These are phyloP conservation scores for Nestor notabilis DNA, from an alignment of 2,113 vertebrate species.

Conservation along the genomic window DNA sequence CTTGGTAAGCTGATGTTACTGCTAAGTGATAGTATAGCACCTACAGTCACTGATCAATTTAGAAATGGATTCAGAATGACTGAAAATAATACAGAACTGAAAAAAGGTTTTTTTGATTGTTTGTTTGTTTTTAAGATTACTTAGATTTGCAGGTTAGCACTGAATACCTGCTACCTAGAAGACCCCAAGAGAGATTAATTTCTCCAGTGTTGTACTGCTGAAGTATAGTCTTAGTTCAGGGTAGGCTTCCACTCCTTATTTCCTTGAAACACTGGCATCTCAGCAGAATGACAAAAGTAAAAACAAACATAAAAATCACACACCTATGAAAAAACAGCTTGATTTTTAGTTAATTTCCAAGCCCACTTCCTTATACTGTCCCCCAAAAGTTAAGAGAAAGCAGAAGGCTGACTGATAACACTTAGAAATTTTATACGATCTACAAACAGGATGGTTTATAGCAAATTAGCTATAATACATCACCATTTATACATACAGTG, in stretches of 20 bases:
- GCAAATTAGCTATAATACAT: background rate
- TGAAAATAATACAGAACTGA: background rate
- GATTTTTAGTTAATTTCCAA: background rate
- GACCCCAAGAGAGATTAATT: background rate
- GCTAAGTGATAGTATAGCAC: background rate
- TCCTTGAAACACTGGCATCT: background rate
- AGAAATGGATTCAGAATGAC: accelerated
- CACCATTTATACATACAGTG: background rate
- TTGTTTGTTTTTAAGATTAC: background rate
- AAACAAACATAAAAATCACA: background rate
- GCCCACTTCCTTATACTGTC: background rate
- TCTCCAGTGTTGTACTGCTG: background rate
- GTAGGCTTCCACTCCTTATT: background rate
- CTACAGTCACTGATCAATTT: background rate
- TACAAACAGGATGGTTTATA: background rate
- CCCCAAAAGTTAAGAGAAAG: background rate
- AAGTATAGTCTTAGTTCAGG: background rate
- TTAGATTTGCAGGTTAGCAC: background rate
- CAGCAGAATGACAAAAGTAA: background rate
- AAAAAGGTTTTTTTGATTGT: background rate
- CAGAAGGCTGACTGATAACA: background rate
- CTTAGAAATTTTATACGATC: background rate
- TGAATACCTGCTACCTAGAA: background rate
- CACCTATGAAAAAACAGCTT: background rate
- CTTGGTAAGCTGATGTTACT: background rate